Evolutionary conservation across 2,113 vertebrate species (phyloP), one percentile per base, ranked within the genome.

Genomic region (Dendrocopos noguchii): DNA sequence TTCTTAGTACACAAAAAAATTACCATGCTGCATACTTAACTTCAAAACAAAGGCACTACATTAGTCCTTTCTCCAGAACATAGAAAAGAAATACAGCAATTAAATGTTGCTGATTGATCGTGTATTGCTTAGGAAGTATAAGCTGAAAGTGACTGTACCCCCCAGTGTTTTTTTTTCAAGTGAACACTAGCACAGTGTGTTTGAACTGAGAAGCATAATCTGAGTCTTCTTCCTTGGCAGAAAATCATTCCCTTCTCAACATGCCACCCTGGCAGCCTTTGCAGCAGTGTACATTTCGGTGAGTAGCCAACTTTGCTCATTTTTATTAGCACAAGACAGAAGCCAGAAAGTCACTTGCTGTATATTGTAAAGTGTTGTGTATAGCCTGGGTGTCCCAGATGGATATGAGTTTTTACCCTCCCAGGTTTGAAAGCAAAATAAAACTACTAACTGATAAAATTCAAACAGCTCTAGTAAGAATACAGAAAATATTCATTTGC

Each of bases 241-340:
- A 94, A 99, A 99, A 91, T 99, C 99, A 74, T 99, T 99, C 88
- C 99, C 99, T 36, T 99, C 99, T 65, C 99, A 99, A 97, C 99
- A 99, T 31, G 99, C 99, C 6, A 99, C 99, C 28, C 98, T 99
- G 7, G 99, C 99, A 90, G 99, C 99, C 71, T 99, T 99, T 76
- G 99, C 99, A 52, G 99, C 99, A 59, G 99, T 99, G 65, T 99
- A 99, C 76, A 97, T 99, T 96, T 99, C 99, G 66, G 99, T 99
- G 96, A 99, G 99, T 99, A 98, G 93, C 70, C 57, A 65, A 60
- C 34, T 81, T 87, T 81, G 46, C 73, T 96, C 22, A 6, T 81
- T 92, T 84, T 72, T 20, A 46, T 88, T 77, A 77, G 50, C 72
- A 59, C 53, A 59, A 75, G n/a, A 90, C 53, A 33, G 79, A 95